Base-by-base conservation (phyloP, 2,797 vertebrate genomes). In the Pipistrellus nathusii region DNA sequence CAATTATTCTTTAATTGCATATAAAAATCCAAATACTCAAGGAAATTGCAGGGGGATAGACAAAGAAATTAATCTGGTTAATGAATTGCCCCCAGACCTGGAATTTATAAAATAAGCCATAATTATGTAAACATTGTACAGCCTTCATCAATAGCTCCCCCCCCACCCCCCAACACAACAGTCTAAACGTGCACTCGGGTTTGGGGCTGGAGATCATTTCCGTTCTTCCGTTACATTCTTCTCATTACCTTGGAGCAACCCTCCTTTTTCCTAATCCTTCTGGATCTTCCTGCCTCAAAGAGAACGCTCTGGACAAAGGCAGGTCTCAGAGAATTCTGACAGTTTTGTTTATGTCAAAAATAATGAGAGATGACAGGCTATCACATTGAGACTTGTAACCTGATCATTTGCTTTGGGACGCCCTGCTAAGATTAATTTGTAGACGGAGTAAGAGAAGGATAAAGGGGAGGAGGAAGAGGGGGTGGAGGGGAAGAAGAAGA, bases 351-450 rank as follows among this genome's bases (percentile, higher is more conserved):
- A 87, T 91, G 88, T 97, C 96, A 96, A 87, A 90, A 93, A 95
- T 96, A 96, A 97, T 95, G 96, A 93, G 94, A 84, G 82, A 85
- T 91, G 97, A 92, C 96, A 96, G 80, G 75, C 80, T 81, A 94
- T 93, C 88, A 27, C 90, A 94, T 96, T 93, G 76, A 95, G 95
- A 78, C 88, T 91, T 72, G 95, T 97, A 97, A 97, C 87, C 35
- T 73, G 93, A 97, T 95, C 94, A 48, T 89, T 83, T 84, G 95
- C 92, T 96, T 84, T 73, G 68, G 88, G 93, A 93, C 88, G 95
- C 95, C 88, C 85, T 93, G 90, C 92, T 97, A 94, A 94, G 88
- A 95, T 95, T 96, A 97, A 93, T 97, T 81, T 96, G 92, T 93
- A 97, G 94, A 91, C 93, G 73, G 85, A 32, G 30, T 77, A 88